Evolutionary conservation across 2,113 vertebrate genomes (phyloP), one percentile per base, ranked within the genome.

Genomic region (human (Homo sapiens)): DNA sequence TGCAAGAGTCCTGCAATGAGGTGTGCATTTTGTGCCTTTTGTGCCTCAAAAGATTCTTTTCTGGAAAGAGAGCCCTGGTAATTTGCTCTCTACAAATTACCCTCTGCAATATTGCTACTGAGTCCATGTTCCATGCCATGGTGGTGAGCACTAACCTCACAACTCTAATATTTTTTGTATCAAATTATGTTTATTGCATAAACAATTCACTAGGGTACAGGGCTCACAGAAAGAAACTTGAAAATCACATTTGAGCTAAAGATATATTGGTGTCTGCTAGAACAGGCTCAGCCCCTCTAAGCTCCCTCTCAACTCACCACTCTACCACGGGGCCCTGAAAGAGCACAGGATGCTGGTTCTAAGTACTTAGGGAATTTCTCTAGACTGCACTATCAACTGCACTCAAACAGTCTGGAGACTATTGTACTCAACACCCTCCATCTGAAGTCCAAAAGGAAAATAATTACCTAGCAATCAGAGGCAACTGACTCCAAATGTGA

Each of bases 351-450:
- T 14, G 20, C 78, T 14, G 5, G 18, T 27, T 45, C 25, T 25
- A 7, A n/a, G 17, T 1, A 1, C 32, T 35, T 23, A 18, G 30
- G 11, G n/a, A n/a, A 3, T 64, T n/a, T 43, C 82, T 22, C 57
- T 30, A 25, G 43, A 38, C 18, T 3, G 14, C n/a, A 25, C 38
- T 25, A 12, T 9, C 27, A 12, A 1, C 2, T 11, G 4, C 23
- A 22, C 4, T 27, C 23, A 27, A 16, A 45, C 79, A 64, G 61
- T 73, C 35, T 50, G 45, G 82, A 83, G 68, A 76, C 17, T 35
- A 12, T 55, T 25, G 7, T 50, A 16, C n/a, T 32, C 59, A 8
- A 4, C 25, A 9, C 10, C 7, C 18, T 66, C 5, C 18, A 4
- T 68, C 27, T 72, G 14, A 68, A 43, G 22, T 68, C 78, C 5